A percentile compares a stretch with the other conserved stretches of the same genome.
Conservation (phyloP, 2,888 invertebrate genomes). For the Morpho achilles region DNA sequence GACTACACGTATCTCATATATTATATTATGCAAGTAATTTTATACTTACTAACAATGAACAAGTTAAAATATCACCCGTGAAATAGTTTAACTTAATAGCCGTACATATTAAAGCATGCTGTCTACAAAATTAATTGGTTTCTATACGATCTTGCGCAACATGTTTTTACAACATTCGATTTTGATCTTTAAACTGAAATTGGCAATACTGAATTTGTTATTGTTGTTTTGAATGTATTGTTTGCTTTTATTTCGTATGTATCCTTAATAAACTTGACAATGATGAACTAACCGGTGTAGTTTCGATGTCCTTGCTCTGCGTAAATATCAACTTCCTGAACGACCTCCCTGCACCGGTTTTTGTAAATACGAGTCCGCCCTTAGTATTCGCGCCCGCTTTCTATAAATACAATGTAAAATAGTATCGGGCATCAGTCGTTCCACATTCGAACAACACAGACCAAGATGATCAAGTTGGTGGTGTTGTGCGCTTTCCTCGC, state of each 20-base stretch:
- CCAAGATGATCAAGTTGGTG: slow-evolving; percentile 74
- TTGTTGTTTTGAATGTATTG: slow-evolving; percentile 5
- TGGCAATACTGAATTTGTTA: background rate
- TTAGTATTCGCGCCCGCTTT: slow-evolving; percentile 52
- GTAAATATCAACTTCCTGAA: slow-evolving; percentile 69
- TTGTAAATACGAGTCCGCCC: slow-evolving; percentile 48
- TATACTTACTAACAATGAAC: background rate
- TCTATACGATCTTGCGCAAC: background rate
- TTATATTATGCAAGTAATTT: too few relatives aligned
- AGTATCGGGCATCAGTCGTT: slow-evolving; percentile 57
- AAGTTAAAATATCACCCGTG: background rate
- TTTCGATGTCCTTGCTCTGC: slow-evolving; percentile 54
- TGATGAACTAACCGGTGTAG: slow-evolving; percentile 49
- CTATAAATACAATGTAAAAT: slow-evolving; percentile 56
- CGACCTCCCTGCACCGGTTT: slow-evolving; percentile 58
- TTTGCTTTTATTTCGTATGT: slow-evolving; percentile 18
- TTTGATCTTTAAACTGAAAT: slow-evolving; percentile 4
- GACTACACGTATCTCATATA: too few relatives aligned
- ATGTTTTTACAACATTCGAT: background rate
- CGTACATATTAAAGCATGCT: background rate
- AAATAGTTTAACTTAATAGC: background rate
- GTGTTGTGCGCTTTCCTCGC: slow-evolving; percentile 81
- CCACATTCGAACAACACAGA: slow-evolving; percentile 57
- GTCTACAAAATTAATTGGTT: slow-evolving; percentile 5
- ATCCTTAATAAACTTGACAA: slow-evolving; percentile 31